Evolutionary conservation across 2,888 invertebrate genomes (phyloP).

Genomic region (Pseudococcus longispinus): DNA sequence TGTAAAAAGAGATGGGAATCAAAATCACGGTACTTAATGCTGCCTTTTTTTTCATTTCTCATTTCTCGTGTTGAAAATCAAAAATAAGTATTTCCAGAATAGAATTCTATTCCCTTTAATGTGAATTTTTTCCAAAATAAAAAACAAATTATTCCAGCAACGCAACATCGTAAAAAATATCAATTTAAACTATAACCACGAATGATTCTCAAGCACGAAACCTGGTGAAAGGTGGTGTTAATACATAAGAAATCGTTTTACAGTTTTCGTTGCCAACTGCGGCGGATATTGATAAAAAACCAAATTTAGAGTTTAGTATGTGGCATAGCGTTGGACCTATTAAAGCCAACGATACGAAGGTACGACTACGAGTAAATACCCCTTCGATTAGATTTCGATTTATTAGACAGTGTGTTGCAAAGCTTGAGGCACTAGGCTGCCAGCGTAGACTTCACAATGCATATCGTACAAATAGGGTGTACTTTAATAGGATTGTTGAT

Average conservation of each 20-base stretch:
- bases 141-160: too few species aligned
- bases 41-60: too few species aligned
- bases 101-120: too few species aligned
- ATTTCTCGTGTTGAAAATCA: too few species aligned
- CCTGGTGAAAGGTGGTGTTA: not conserved
- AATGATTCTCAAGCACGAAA: not conserved
- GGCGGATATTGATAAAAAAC: slow-evolving; percentile 43
- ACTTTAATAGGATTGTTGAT: not conserved
- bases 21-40: too few species aligned
- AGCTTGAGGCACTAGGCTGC: not conserved
- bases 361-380: not conserved
- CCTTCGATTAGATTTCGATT: not conserved
- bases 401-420: not conserved
- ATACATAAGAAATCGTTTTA: slow-evolving; percentile 32
- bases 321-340: slow-evolving; percentile 60
- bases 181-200: not conserved
- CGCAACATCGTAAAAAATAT: too few species aligned
- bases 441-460: not conserved
- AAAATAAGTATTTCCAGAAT: too few species aligned
- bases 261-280: slow-evolving; percentile 54
- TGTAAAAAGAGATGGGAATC: too few species aligned
- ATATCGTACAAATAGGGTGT: not conserved
- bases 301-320: slow-evolving; percentile 58
- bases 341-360: slow-evolving; percentile 46
- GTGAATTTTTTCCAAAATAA: too few species aligned